Percentiles rank a stretch among this genome's conserved stretches.
Evolutionary conservation across 2,797 vertebrate species (phyloP).

Genomic region (Tragelaphus oryx): DNA sequence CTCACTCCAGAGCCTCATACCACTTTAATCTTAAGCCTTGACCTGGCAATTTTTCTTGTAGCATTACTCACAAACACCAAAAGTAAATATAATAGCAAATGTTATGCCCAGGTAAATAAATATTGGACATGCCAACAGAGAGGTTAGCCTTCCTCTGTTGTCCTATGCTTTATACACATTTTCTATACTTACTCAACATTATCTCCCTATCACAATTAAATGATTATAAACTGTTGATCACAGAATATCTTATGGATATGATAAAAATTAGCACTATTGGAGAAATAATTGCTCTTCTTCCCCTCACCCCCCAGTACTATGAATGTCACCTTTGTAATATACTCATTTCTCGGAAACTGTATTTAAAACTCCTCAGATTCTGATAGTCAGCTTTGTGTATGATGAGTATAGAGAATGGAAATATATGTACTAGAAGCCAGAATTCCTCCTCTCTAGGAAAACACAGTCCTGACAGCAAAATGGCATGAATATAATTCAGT

Average conservation of each 20-base stretch:
- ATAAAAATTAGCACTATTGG: background rate
- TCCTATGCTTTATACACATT: background rate
- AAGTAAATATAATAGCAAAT: background rate
- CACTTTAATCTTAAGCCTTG: conserved; percentile 11
- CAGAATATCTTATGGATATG: background rate
- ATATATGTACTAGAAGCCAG: background rate
- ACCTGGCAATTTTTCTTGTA: background rate
- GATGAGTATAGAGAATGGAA: background rate
- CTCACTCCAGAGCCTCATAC: background rate
- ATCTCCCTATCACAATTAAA: background rate
- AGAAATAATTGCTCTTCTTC: background rate
- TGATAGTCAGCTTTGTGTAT: background rate
- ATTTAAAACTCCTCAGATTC: background rate
- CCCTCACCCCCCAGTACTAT: background rate
- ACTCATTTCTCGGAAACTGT: background rate
- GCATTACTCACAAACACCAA: background rate
- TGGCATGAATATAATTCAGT: background rate
- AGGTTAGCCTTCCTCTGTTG: background rate
- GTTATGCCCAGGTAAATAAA: background rate
- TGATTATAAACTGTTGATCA: background rate
- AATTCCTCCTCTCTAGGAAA: background rate
- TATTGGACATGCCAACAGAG: background rate
- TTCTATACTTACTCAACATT: background rate
- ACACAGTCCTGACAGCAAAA: background rate
- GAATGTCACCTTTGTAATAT: background rate